Evolutionary conservation across 2,113 vertebrate genomes (phyloP).

Genomic region (Mastomys natalensis): DNA sequence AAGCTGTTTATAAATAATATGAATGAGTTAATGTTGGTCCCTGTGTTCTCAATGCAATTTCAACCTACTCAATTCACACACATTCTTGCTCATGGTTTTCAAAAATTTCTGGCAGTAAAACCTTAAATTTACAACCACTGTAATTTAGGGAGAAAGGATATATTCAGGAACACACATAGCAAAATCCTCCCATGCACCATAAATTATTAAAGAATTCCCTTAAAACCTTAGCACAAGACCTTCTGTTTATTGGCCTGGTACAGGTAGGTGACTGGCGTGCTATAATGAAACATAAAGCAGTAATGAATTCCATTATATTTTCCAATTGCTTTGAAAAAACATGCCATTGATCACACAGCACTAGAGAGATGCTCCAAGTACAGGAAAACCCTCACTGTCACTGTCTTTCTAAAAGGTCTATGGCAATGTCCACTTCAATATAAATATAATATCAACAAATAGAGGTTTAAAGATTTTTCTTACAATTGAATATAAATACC

Average conservation of each 20-base stretch:
- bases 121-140: not conserved
- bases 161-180: not conserved
- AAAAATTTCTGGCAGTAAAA: conserved; percentile 31
- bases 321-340: not conserved
- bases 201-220: conserved; percentile 5
- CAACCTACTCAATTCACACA: conserved; percentile 1
- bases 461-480: not conserved
- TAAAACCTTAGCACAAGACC: not conserved
- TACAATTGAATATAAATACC: conserved; percentile 14
- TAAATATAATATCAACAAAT: not conserved
- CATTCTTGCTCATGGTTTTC: not conserved
- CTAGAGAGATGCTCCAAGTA: not conserved
- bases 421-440: not conserved
- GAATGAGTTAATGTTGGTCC: not conserved
- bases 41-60: not conserved
- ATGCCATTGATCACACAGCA: not conserved
- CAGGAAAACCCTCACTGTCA: not conserved
- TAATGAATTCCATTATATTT: conserved; percentile 45
- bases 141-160: not conserved
- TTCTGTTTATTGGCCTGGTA: conserved; percentile 8
- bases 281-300: conserved; percentile 37
- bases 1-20: conserved; percentile 21
- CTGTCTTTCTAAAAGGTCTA: not conserved
- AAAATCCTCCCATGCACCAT: not conserved
- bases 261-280: not conserved